Evolutionary conservation across 2,797 vertebrate species (phyloP), one percentile per base, ranked within the genome.

Genomic region (Scolopax bukidnonensis): DNA sequence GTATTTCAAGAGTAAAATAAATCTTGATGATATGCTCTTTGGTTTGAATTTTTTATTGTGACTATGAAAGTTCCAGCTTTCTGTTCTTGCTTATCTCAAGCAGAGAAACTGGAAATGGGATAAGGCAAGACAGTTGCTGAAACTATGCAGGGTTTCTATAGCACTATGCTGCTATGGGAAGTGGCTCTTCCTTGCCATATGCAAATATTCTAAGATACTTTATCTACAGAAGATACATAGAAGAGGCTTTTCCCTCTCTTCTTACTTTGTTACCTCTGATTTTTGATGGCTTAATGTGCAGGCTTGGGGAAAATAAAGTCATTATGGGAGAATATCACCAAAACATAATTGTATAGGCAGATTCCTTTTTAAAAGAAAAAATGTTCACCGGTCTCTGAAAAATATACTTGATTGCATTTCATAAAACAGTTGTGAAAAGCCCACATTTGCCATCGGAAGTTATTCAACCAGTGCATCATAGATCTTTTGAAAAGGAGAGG

Each of bases 351-450:
- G 25, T 54, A 33, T 20, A 45, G 50, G 16, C 8, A 68, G 50
- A 54, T 64, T 56, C 43, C 16, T 53, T 0, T 48, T 28, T 40
- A 25, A 50, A 43, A 80, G 28, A 48, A 67, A 70, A 77, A 56
- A 11, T 16, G 53, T 17, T 63, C 4, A 4, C 21, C 45, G 33
- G 28, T 77, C 7, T 18, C 21, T 47, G 48, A 83, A 89, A 90
- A 76, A 67, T 60, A 41, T 57, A 20, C 54, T 76, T 45, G 19
- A 63, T 33, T 59, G 16, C 21, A 40, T 89, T 91, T 95, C 74
- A 67, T 87, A n/a, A 85, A 77, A 92, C 19, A 63, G 41, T 77
- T 95, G 33, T 70, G 51, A 87, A 93, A 64, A 94, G 20, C 17
- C 93, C 48, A 14, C 12, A 30, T 87, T 88, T 92, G 40, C 12